Conservation (phyloP, 1,140 invertebrate species). For the Pseudomyrmex sp. region DNA sequence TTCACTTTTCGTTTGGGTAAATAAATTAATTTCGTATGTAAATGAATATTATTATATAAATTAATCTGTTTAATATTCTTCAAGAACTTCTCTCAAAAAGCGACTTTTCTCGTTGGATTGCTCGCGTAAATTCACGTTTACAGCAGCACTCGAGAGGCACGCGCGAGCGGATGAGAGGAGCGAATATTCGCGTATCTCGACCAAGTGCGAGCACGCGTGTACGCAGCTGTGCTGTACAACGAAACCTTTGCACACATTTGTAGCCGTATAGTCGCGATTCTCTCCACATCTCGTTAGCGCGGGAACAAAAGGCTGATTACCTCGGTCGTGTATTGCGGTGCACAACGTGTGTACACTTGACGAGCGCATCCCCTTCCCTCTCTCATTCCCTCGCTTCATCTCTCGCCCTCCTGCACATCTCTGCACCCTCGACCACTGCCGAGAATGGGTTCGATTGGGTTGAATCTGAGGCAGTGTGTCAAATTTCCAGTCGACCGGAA, state of each 20-base stretch:
- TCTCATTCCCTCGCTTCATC: too few relatives aligned
- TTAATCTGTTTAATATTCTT: too few relatives aligned
- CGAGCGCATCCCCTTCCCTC: neutral
- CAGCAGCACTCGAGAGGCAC: neutral
- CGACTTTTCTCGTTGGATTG: neutral
- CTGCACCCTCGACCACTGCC: neutral
- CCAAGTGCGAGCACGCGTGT: neutral
- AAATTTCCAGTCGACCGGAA: conserved; percentile 30
- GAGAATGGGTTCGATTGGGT: conserved; percentile 20
- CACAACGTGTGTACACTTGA: conserved; percentile 51
- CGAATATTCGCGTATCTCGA: neutral
- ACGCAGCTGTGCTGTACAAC: neutral
- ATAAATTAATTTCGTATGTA: too few relatives aligned
- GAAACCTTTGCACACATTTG: conserved; percentile 5
- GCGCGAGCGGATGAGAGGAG: neutral
- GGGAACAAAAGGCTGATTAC: conserved; percentile 74
- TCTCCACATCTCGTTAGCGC: conserved; percentile 68
- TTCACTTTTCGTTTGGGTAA: too few relatives aligned
- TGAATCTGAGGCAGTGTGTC: conserved; percentile 54
- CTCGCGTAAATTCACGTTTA: neutral
- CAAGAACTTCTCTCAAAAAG: neutral
- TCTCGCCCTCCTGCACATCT: too few relatives aligned
- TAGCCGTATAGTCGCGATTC: conserved; percentile 34
- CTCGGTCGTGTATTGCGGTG: conserved; percentile 59
- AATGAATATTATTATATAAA: too few relatives aligned